phyloP scores from a whole-genome alignment of 2,888 invertebrate species.

The Quadriops clusia region DNA sequence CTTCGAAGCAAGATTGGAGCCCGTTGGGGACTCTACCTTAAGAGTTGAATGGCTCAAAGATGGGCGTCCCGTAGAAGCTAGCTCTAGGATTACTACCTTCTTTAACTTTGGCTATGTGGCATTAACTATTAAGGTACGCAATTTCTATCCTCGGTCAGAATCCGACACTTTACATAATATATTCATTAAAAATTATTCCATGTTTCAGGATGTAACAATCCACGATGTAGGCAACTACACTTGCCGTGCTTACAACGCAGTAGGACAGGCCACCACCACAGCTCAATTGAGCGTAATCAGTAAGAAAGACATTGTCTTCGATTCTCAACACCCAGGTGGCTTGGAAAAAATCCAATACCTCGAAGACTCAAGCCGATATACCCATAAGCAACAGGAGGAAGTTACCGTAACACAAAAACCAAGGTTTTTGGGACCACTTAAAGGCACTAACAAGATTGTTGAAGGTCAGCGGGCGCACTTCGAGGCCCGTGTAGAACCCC shows the following conservation, averaged over 20 bases:
- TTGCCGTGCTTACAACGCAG: conserved; percentile 75
- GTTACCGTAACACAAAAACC: conserved; percentile 68
- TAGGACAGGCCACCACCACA: conserved; percentile 74
- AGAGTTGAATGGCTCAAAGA: conserved; percentile 90
- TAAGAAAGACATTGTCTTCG: conserved; percentile 74
- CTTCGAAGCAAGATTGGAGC: conserved; percentile 90
- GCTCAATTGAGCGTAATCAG: conserved; percentile 76
- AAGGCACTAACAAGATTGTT: conserved; percentile 85
- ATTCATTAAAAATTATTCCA: no score
- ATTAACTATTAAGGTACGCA: conserved; percentile 81
- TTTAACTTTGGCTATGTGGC: conserved; percentile 94
- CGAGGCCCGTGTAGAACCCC: conserved; percentile 89
- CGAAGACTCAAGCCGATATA: conserved; percentile 69
- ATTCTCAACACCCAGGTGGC: conserved; percentile 86
- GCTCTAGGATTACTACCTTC: conserved; percentile 84
- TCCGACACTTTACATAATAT: no score
- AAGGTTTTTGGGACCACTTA: conserved; percentile 76
- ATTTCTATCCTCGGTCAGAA: no score
- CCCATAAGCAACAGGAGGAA: conserved; percentile 54
- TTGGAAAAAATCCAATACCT: conserved; percentile 82
- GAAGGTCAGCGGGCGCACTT: conserved; percentile 92
- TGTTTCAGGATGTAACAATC: conserved; percentile 75
- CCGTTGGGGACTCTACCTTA: conserved; percentile 80
- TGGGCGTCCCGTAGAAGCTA: conserved; percentile 80
- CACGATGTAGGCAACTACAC: conserved; percentile 85